Evolutionary conservation across 2,797 vertebrate species (phyloP).

Genomic region (Onychomys arenicola): DNA sequence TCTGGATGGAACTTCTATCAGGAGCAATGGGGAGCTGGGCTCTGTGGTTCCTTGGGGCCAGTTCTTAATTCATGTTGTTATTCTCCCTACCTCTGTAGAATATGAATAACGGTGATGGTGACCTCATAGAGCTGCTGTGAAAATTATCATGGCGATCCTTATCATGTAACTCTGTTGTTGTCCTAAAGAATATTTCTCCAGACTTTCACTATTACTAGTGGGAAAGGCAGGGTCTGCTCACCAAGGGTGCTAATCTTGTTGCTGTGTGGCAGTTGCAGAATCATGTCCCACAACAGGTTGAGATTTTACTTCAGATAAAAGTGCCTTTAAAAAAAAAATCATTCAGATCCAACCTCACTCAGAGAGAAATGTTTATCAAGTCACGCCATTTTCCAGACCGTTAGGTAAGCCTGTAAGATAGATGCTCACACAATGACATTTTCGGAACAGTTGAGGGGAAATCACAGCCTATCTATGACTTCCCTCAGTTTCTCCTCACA

Average conservation of each 20-base stretch:
- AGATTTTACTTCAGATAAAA: conserved; percentile 50
- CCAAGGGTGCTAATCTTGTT: background rate
- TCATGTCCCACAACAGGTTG: background rate
- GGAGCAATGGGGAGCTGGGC: background rate
- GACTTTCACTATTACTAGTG: background rate
- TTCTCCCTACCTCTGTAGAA: background rate
- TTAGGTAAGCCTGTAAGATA: background rate
- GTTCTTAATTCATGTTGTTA: background rate
- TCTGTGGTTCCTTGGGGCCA: background rate
- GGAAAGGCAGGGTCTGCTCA: background rate
- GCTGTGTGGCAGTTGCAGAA: background rate
- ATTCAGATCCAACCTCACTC: background rate
- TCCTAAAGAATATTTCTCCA: background rate
- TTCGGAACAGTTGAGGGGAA: background rate
- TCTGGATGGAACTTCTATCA: background rate
- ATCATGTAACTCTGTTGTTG: background rate
- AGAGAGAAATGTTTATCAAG: background rate
- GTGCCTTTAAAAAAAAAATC: background rate
- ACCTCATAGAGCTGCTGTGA: background rate
- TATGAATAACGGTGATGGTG: background rate
- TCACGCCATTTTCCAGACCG: background rate
- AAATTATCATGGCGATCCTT: background rate
- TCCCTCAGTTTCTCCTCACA: background rate
- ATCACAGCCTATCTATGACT: background rate
- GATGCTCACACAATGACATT: background rate